phyloP scores from a whole-genome alignment of 2,888 invertebrate species.

The Drosophila macrospina region DNA sequence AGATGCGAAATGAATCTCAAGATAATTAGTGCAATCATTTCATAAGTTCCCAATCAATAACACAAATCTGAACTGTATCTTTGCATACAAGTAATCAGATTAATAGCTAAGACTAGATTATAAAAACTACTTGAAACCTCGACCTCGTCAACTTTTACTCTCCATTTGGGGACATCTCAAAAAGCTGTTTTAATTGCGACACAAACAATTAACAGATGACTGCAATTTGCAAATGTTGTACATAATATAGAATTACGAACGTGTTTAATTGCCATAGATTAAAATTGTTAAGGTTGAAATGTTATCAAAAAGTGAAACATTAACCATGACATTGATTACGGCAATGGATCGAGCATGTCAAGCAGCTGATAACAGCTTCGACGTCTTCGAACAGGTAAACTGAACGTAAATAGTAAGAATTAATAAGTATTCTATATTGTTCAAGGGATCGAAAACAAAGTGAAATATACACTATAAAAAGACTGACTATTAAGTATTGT shows the following conservation, averaged over 20 bases:
- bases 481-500: too few species aligned
- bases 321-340: neutral
- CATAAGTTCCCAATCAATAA: neutral
- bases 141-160: slow-evolving; percentile 21
- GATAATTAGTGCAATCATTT: neutral
- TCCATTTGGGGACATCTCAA: slow-evolving; percentile 7
- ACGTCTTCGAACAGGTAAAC: neutral
- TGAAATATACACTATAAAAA: too few species aligned
- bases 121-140: slow-evolving; percentile 2
- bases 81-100: slow-evolving; percentile 7
- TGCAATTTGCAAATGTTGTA: neutral
- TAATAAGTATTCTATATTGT: neutral
- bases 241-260: neutral
- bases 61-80: neutral
- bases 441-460: neutral
- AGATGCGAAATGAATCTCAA: neutral
- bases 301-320: neutral
- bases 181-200: slow-evolving; percentile 20
- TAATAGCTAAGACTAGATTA: slow-evolving; percentile 1
- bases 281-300: neutral
- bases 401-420: neutral
- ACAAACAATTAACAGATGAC: neutral
- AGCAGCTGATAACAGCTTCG: neutral
- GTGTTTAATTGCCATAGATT: slow-evolving; percentile 1
- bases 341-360: neutral